Evolutionary conservation across 2,888 invertebrate genomes (phyloP), one percentile per base, ranked within the genome.

Genomic region (Chrysomela aeneicollis): DNA sequence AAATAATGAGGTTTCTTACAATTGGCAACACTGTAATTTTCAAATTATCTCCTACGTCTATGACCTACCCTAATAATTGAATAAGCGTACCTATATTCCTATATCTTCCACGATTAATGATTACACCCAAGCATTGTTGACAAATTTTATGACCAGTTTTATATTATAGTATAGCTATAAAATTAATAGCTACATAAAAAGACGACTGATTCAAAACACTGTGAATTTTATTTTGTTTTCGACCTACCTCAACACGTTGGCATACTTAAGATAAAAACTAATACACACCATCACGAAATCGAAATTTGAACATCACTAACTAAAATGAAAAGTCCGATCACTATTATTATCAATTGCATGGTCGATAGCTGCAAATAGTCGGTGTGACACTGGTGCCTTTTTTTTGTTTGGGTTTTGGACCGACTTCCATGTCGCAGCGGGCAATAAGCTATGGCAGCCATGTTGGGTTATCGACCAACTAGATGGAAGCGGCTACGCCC

Each of bases 381-480:
- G 73, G 63, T 76, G 76, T 76, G 76, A 77, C 78, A 79, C 79
- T 79, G 79, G 76, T 72, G 49, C 50, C 74, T 66, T 75, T 78
- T 77, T 77, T 76, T 77, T 76, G 66, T 68, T 67, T 64, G 61
- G 58, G 51, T 59, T 64, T 74, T 69, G 73, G 73, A 72, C 76
- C 74, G 75, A 77, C 73, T 76, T 77, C 77, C 79, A 78, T 78
- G 76, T 77, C 79, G 79, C 79, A 77, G 78, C 79, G 73, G 76
- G 75, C 73, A 68, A 71, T 74, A 76, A 73, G 73, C 76, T 76
- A n/a, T n/a, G 78, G 74, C 81, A 77, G 82, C 82, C 82, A 82
- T 82, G 77, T 79, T 82, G 80, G 75, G 73, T 78, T 82, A 82
- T 82, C 82, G 81, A 82, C 82, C 82, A 81, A 79, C 77, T 75